phyloP scores from a whole-genome alignment of 2,113 vertebrate genomes.

The Esox niger region DNA sequence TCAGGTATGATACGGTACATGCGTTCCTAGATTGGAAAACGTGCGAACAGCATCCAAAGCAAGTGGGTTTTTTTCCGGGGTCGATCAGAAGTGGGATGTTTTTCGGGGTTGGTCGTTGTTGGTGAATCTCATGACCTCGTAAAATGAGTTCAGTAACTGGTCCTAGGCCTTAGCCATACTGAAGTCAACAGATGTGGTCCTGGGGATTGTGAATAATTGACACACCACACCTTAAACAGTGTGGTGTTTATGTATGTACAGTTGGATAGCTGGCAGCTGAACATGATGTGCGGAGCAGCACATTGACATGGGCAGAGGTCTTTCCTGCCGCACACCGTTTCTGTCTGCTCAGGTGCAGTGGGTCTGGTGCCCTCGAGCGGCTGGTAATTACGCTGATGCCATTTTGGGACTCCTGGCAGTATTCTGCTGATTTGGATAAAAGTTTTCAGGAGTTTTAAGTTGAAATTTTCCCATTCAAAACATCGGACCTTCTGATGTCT shows the following conservation, averaged over 20 bases:
- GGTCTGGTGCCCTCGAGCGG: neutral
- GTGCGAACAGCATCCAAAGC: no score
- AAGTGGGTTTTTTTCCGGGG: no score
- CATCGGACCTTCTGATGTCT: neutral
- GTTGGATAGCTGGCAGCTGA: neutral
- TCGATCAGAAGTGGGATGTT: no score
- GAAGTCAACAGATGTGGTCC: no score
- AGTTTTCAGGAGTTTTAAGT: neutral
- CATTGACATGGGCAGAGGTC: neutral
- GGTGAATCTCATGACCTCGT: no score
- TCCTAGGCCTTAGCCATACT: no score
- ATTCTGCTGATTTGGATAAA: conserved; percentile 2
- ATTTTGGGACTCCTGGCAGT: neutral
- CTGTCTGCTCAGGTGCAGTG: neutral
- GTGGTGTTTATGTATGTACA: no score
- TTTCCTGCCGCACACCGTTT: neutral
- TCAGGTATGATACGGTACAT: neutral
- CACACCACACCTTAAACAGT: no score
- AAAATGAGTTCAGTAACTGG: no score
- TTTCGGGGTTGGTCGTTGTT: no score
- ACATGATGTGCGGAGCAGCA: neutral
- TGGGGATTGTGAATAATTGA: no score
- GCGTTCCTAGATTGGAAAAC: neutral
- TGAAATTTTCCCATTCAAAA: neutral
- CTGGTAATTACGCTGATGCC: neutral